A percentile compares a stretch with the other conserved stretches of the same genome.
These are phyloP conservation scores for Agrochola litura DNA, from an alignment of 2,888 invertebrate species.

Conservation along the genomic window DNA sequence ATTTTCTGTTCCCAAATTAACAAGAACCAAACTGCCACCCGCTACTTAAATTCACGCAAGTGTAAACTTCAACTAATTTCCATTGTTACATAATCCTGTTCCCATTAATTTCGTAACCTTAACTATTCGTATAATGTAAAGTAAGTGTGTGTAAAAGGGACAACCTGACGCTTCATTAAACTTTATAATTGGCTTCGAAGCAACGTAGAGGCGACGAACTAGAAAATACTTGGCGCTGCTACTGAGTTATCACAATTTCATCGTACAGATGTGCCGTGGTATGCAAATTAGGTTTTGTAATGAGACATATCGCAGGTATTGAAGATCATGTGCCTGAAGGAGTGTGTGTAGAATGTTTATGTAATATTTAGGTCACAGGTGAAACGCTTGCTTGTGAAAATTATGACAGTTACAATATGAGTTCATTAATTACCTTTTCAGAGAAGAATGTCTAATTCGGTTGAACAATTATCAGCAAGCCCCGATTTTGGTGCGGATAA, in stretches of 20 bases:
- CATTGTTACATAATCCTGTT: constrained; percentile 55
- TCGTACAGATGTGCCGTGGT: constrained; percentile 45
- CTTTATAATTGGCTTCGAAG: constrained; percentile 77
- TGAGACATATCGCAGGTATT: constrained; percentile 31
- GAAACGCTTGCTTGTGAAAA: neutral
- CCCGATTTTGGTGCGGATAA: neutral
- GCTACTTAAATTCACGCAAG: neutral
- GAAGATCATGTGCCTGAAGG: neutral
- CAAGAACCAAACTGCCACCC: neutral
- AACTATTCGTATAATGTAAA: constrained; percentile 65
- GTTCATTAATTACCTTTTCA: rapidly evolving
- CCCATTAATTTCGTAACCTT: constrained; percentile 64
- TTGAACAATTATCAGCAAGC: neutral
- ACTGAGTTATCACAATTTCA: constrained; percentile 62
- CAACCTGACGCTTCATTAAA: constrained; percentile 74
- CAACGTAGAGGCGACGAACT: constrained; percentile 64
- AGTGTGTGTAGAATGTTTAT: neutral
- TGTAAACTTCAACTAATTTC: constrained; percentile 44
- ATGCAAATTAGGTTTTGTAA: constrained; percentile 60
- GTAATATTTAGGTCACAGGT: neutral
- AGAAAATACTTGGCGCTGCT: constrained; percentile 70
- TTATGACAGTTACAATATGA: neutral
- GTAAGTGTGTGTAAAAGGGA: constrained; percentile 64
- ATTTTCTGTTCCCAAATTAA: neutral
- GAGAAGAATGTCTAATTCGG: neutral